Evolutionary conservation across 2,113 vertebrate genomes (phyloP), one percentile per base, ranked within the genome.

Genomic region (Podiceps cristatus): DNA sequence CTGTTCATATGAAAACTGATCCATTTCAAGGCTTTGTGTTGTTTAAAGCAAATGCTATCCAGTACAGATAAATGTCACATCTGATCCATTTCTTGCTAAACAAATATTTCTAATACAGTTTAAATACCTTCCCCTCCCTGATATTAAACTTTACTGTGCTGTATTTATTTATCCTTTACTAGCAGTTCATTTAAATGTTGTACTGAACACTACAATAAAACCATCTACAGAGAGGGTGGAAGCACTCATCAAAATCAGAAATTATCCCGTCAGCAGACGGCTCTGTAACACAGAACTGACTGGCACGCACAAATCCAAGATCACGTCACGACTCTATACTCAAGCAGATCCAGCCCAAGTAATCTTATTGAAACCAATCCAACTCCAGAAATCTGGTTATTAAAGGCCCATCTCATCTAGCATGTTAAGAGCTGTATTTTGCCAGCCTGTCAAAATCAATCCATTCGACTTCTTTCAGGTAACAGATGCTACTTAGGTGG

Each of bases 91-190:
- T 84, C 79, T 92, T 72, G 22, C 66, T 89, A 78, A 95, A 75
- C 62, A 96, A 92, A 93, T 72, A 92, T 22, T 74, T 60, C 24
- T 78, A 72, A 95, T 81, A 91, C 28, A 87, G 35, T 81, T 88
- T 78, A 89, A 97, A 92, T 35, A 16, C 56, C 37, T 86, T 45
- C 40, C 78, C n/a, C 45, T 75, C 69, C 64, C 86, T n/a, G 33
- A 50, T 23, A 73, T 44, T 79, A 78, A 93, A 78, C 56, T 90
- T 60, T 35, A 72, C 42, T 2, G 1, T 81, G 53, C 45, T 73
- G 42, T 73, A 86, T 93, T 94, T 95, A 86, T 92, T 95, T 94
- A 90, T 82, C 7, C 47, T 80, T 75, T 75, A 49, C 47, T 72
- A 91, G 76, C 40, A 74, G 60, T 56, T 96, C 52, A 84, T 86